Conservation (phyloP, 2,797 vertebrate species). For the Pipistrellus pipistrellus region DNA sequence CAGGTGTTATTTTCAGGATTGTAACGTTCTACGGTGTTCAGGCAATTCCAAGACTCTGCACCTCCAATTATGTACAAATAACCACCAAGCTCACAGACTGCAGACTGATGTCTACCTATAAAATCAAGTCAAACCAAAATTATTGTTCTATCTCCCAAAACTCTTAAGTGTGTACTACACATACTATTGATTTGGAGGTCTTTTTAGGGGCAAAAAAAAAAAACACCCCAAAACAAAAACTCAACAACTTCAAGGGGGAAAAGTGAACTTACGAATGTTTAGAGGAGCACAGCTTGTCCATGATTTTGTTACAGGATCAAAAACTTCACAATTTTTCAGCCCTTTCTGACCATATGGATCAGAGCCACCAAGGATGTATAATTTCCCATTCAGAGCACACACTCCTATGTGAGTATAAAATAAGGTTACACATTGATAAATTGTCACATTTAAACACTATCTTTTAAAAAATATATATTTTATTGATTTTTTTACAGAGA, state of each 20-base stretch:
- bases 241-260: background rate
- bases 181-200: background rate
- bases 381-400: slow-evolving; percentile 95
- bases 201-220: background rate
- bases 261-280: slow-evolving; percentile 94
- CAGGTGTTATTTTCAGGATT: slow-evolving; percentile 98
- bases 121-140: slow-evolving; percentile 27
- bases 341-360: slow-evolving; percentile 99
- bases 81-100: slow-evolving; percentile 95
- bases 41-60: slow-evolving; percentile 98
- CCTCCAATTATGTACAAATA: slow-evolving; percentile 97
- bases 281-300: slow-evolving; percentile 97
- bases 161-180: background rate
- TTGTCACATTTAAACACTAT: background rate
- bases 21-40: slow-evolving; percentile 97
- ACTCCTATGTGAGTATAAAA: slow-evolving; percentile 90
- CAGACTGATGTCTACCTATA: slow-evolving; percentile 97
- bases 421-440: background rate
- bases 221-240: background rate
- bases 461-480: background rate
- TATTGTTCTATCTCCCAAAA: background rate
- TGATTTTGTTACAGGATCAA: slow-evolving; percentile 95
- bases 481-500: no score
- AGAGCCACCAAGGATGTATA: slow-evolving; percentile 97
- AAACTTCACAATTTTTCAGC: slow-evolving; percentile 98